A percentile compares a stretch with the other conserved stretches of the same genome.
Evolutionary conservation across 2,113 vertebrate genomes (phyloP).

Genomic region (Marcusenius ussheri): DNA sequence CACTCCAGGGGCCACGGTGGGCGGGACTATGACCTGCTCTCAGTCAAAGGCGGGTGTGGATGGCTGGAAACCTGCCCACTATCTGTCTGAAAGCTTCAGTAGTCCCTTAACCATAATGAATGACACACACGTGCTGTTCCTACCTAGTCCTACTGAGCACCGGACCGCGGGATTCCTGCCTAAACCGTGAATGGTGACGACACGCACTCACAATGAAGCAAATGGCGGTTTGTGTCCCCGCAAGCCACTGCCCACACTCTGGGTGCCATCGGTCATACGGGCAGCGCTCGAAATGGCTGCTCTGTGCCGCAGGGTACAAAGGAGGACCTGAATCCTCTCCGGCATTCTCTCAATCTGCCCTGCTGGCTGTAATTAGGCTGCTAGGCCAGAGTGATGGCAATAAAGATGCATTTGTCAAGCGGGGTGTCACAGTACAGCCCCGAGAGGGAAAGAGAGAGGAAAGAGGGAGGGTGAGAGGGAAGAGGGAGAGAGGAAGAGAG

Average conservation of each 20-base stretch:
- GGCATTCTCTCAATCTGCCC: constrained; percentile 7
- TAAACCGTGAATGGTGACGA: background rate
- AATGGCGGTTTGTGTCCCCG: background rate
- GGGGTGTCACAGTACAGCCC: background rate
- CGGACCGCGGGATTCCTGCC: background rate
- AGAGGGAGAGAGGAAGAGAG: background rate
- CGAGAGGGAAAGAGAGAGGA: background rate
- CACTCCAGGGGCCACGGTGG: constrained; percentile 17
- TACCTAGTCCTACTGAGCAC: background rate
- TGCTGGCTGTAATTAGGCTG: constrained; percentile 4
- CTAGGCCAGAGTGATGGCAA: background rate
- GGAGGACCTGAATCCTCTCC: no score
- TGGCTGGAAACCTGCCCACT: background rate
- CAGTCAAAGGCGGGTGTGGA: background rate
- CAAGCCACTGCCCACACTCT: background rate
- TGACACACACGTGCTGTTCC: background rate
- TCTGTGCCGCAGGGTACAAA: constrained; percentile 6
- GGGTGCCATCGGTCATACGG: background rate
- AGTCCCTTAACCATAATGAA: background rate
- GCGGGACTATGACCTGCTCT: background rate
- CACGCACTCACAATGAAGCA: constrained; percentile 5
- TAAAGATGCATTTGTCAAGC: background rate
- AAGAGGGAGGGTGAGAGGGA: background rate
- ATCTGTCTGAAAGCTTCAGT: background rate
- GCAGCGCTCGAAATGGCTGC: background rate